Evolutionary conservation across 2,113 vertebrate species (phyloP).

Genomic region (Thalassoma bifasciatum): DNA sequence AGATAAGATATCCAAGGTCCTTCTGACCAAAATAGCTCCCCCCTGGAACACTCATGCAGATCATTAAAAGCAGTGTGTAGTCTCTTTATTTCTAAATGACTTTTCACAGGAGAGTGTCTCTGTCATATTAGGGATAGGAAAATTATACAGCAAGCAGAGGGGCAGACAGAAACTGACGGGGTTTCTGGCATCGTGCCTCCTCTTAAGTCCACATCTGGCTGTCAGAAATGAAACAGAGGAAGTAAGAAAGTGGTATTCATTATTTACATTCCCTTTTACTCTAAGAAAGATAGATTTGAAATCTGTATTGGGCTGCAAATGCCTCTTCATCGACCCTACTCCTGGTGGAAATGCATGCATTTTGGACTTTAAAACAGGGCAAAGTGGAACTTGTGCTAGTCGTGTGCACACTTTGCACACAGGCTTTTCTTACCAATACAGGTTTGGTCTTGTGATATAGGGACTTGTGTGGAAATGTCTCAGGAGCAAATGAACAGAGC

Average conservation of each 20-base stretch:
- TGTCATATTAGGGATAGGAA: slow-evolving; percentile 37
- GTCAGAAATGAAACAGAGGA: slow-evolving; percentile 42
- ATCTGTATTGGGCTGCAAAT: slow-evolving; percentile 10
- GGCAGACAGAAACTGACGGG: slow-evolving; percentile 41
- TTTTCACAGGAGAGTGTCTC: slow-evolving; percentile 35
- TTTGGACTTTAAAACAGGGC: slow-evolving; percentile 26
- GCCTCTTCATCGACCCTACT: slow-evolving; percentile 14
- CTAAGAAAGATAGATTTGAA: slow-evolving; percentile 15
- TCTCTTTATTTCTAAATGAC: slow-evolving; percentile 25
- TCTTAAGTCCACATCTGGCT: slow-evolving; percentile 23
- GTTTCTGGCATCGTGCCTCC: slow-evolving; percentile 24
- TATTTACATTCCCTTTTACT: slow-evolving; percentile 19
- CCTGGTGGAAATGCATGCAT: slow-evolving; percentile 26
- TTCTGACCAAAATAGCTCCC: slow-evolving; percentile 10
- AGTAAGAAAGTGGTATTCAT: slow-evolving; percentile 6
- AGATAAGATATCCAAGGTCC: not conserved
- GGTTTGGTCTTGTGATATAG: slow-evolving; percentile 11
- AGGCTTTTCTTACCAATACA: slow-evolving; percentile 1
- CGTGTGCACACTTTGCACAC: not conserved
- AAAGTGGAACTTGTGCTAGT: slow-evolving; percentile 21
- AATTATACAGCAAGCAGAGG: slow-evolving; percentile 38
- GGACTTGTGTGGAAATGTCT: slow-evolving; percentile 35
- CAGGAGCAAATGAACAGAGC: slow-evolving; percentile 32
- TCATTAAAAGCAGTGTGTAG: slow-evolving; percentile 10
- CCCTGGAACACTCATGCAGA: slow-evolving; percentile 7